phyloP scores from a whole-genome alignment of 2,888 invertebrate species.

The Coelinius sp. region DNA sequence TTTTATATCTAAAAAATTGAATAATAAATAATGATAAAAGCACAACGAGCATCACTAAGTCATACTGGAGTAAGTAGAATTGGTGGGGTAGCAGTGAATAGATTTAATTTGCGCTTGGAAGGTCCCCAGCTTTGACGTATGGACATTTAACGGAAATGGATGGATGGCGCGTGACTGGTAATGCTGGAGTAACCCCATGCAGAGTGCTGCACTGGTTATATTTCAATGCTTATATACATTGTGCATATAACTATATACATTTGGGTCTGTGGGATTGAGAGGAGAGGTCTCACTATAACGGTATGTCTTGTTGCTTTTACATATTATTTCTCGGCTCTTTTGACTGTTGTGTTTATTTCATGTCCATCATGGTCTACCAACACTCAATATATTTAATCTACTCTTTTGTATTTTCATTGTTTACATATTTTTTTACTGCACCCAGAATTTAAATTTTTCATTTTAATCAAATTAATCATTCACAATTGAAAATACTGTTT shows the following conservation, averaged over 20 bases:
- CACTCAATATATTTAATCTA: constrained; percentile 17
- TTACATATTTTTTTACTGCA: neutral
- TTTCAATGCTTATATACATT: constrained; percentile 12
- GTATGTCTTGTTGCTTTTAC: constrained; percentile 6
- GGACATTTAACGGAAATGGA: constrained; percentile 58
- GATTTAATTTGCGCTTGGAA: constrained; percentile 45
- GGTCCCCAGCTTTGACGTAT: constrained; percentile 34
- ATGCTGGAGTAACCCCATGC: constrained; percentile 34
- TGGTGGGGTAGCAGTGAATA: constrained; percentile 31
- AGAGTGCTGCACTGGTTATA: constrained; percentile 19
- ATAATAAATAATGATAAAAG: constrained; percentile 23
- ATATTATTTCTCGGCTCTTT: constrained; percentile 6
- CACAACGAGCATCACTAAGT: neutral
- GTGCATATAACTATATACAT: constrained; percentile 6
- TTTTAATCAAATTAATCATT: neutral
- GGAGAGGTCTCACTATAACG: constrained; percentile 2
- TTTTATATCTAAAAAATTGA: neutral
- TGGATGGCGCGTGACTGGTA: constrained; percentile 64
- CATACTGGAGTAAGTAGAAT: neutral
- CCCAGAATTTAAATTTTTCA: neutral
- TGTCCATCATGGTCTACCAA: constrained; percentile 17
- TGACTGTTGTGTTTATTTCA: constrained; percentile 6
- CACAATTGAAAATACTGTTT: too few species aligned
- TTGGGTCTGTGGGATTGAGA: neutral
- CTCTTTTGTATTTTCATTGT: neutral